Base-by-base conservation (phyloP, 2,888 invertebrate genomes). In the Trichogramma dendrolimi region DNA sequence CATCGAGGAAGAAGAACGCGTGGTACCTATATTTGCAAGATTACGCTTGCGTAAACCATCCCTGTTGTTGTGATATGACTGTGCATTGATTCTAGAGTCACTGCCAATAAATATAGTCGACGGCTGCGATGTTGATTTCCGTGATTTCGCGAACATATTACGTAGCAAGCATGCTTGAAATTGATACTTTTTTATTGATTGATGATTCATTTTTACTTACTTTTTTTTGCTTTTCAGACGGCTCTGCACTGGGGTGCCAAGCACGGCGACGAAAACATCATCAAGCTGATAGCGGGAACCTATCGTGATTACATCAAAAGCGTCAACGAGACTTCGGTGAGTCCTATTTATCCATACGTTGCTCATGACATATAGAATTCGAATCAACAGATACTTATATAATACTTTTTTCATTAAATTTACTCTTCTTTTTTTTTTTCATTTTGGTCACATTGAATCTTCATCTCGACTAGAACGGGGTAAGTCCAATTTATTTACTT, bases 181-280 rank as follows among this genome's bases (percentile, higher is more conserved):
- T 46, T 47, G 5, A 43, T 27, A 42, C 58, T n/a, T n/a, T n/a
- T n/a, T n/a, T n/a, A n/a, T n/a, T n/a, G n/a, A n/a, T n/a, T n/a
- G n/a, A n/a, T n/a, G n/a, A n/a, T n/a, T n/a, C 2, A 56, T 57
- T 60, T 46, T 14, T 51, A 41, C 55, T 46, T 59, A 46, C 67
- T 27, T 27, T 27, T 27, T 27, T 27, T 27, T 27, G 3, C 27
- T 72, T 84, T 86, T 63, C 84, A 96, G 95, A 96, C 94, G 68
- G 96, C 95, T 57, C 83, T 97, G 72, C 96, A 97, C 80, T 96
- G 96, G 96, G 96, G 93, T 65, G 94, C 95, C 67, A 96, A 96
- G 80, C 92, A 94, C 72, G 96, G 96, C 4, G 91, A 94, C 76
- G 87, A 88, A 76, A 91, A 96, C 76, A 87, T 96, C 69, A 89